A percentile compares a stretch with the other conserved stretches of the same genome.
phyloP scores from a whole-genome alignment of 2,888 invertebrate species.

The Andrena flavipes region DNA sequence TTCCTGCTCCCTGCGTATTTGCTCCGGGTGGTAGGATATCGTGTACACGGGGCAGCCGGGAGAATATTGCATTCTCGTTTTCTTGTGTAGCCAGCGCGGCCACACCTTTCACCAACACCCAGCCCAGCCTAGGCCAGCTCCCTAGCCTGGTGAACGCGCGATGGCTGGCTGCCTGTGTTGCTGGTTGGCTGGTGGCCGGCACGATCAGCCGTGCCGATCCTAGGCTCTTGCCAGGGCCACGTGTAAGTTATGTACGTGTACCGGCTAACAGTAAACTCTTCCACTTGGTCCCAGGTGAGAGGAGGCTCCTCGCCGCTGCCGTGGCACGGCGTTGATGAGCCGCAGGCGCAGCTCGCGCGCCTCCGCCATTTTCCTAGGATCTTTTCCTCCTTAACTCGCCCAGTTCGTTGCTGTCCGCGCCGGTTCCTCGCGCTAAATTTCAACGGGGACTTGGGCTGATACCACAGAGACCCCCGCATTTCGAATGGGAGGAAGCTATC shows the following conservation, averaged over 20 bases:
- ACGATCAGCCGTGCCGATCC: constrained; percentile 50
- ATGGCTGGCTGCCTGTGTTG: constrained; percentile 40
- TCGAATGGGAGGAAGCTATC: too few relatives aligned
- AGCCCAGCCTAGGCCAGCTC: constrained; percentile 54
- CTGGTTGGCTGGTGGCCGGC: constrained; percentile 47
- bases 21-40: constrained; percentile 54
- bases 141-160: constrained; percentile 49
- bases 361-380: constrained; percentile 42
- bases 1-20: constrained; percentile 36
- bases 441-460: too few relatives aligned
- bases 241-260: constrained; percentile 39
- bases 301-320: constrained; percentile 6
- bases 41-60: constrained; percentile 60
- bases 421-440: too few relatives aligned
- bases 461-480: too few relatives aligned
- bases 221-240: constrained; percentile 40
- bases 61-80: constrained; percentile 81
- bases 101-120: constrained; percentile 84
- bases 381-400: neutral
- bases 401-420: neutral
- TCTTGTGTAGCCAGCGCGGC: constrained; percentile 79
- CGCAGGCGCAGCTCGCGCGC: constrained; percentile 27
- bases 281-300: constrained; percentile 53
- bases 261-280: constrained; percentile 70
- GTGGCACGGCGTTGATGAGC: constrained; percentile 45